These are phyloP conservation scores for Entomyzon cyanotis DNA, from an alignment of 2,113 vertebrate genomes.

Conservation along the genomic window DNA sequence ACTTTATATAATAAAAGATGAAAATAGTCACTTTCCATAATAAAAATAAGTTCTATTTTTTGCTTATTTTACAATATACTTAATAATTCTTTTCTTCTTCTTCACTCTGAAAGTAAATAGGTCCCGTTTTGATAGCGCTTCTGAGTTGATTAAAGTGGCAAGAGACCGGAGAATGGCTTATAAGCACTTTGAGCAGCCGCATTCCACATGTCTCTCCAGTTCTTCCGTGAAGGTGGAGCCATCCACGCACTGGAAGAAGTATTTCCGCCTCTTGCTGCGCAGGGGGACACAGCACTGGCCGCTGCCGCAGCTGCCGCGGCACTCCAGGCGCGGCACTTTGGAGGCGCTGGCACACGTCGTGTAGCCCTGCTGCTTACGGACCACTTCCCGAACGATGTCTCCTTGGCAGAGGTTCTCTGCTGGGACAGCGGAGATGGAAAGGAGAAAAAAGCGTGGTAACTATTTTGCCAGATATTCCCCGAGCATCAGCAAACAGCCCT, in stretches of 20 bases:
- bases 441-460: background rate
- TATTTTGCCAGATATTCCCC: background rate
- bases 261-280: slow-evolving; percentile 90
- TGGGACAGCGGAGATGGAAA: background rate
- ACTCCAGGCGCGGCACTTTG: slow-evolving; percentile 87
- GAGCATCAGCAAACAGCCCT: background rate
- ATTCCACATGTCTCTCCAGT: slow-evolving; percentile 90
- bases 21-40: slow-evolving; percentile 96
- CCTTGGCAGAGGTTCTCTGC: slow-evolving; percentile 87
- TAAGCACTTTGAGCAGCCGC: slow-evolving; percentile 87
- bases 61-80: slow-evolving; percentile 99
- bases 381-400: slow-evolving; percentile 86
- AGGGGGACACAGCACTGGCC: slow-evolving; percentile 88
- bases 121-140: slow-evolving; percentile 69
- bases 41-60: slow-evolving; percentile 99
- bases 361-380: slow-evolving; percentile 86
- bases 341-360: slow-evolving; percentile 82
- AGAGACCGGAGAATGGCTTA: slow-evolving; percentile 46
- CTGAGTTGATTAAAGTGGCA: slow-evolving; percentile 62
- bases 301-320: slow-evolving; percentile 78
- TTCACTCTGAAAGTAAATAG: slow-evolving; percentile 75
- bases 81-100: slow-evolving; percentile 83
- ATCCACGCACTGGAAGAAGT: slow-evolving; percentile 89
- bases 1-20: slow-evolving; percentile 88
- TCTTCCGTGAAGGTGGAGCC: slow-evolving; percentile 92